These are phyloP conservation scores for Stichodactyla mertensii DNA, from an alignment of 64 coral and sea anemone species.

Conservation along the genomic window DNA sequence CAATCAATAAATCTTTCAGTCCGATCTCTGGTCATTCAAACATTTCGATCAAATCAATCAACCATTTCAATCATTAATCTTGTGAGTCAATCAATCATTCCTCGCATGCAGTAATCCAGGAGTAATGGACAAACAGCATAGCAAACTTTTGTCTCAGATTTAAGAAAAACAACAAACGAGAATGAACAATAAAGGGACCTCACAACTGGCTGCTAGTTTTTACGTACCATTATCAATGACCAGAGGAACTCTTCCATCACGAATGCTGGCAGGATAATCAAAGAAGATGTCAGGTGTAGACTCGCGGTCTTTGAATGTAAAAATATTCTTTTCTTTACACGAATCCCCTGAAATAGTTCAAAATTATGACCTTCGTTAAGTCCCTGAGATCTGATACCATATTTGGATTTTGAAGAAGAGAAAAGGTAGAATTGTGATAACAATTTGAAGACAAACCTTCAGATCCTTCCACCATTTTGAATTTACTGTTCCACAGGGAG, in stretches of 20 bases:
- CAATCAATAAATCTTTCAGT: too few species aligned
- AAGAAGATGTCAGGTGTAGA: constrained; percentile 63
- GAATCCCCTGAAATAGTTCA: not conserved
- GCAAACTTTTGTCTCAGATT: too few species aligned
- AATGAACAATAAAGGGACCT: not conserved
- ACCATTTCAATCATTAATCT: too few species aligned
- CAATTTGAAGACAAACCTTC: not conserved
- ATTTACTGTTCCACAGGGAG: constrained; percentile 23
- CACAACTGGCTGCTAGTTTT: not conserved
- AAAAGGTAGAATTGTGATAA: not conserved
- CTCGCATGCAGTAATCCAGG: too few species aligned
- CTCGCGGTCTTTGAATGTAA: constrained; percentile 80
- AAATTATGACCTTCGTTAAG: not conserved
- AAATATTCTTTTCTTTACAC: constrained; percentile 42
- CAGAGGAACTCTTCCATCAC: constrained; percentile 71
- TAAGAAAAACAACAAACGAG: too few species aligned
- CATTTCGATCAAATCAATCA: too few species aligned
- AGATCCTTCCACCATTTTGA: constrained; percentile 56
- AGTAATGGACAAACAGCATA: too few species aligned
- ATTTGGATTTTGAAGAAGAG: not conserved
- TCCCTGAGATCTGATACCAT: not conserved
- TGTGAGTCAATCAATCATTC: too few species aligned
- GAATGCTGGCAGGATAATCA: constrained; percentile 63
- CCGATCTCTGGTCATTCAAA: too few species aligned
- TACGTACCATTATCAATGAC: constrained; percentile 92